Evolutionary conservation across 2,797 vertebrate genomes (phyloP), one percentile per base, ranked within the genome.

Genomic region (Spatula versicolor): DNA sequence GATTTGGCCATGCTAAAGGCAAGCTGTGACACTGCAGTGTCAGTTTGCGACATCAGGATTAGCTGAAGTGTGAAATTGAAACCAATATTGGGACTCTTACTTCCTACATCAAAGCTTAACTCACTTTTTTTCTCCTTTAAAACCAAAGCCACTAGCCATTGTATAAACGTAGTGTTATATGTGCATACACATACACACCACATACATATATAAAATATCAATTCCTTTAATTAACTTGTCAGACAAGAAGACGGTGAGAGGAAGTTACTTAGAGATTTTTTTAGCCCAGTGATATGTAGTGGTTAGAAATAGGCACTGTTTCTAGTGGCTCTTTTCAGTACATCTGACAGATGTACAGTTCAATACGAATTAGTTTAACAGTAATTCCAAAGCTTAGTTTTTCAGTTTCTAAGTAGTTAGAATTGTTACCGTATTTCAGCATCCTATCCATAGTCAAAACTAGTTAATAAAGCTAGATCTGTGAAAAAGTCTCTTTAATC

Each of bases 1-100:
- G 46, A 54, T 37, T 2, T 25, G 43, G 62, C 66, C 45, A 1
- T 30, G 54, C 58, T 46, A 23, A 6, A 60, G 28, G 30, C 23
- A 56, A 78, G 39, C 28, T 58, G 19, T 4, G 4, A 41, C 52
- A 74, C 39, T 2, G 1, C 18, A 59, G 9, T 7, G 8, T 5
- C 13, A n/a, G 2, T 0, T 5, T 6, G 3, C 0, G 0, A 16
- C 16, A 73, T 37, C 30, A 46, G 13, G 22, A 50, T 46, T 21
- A 52, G 16, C 4, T 21, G 26, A 63, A 23, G 26, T 6, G 10
- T 31, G 58, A 79, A 46, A 55, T 0, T 19, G 14, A 23, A 92
- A 80, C 14, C n/a, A 80, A 4, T 50, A 52, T 41, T 7, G 7
- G 48, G 21, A 55, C 7, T 21, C 28, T 35, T 1, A 0, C 9